Evolutionary conservation across 2,797 vertebrate genomes (phyloP), one percentile per base, ranked within the genome.

Genomic region (Chromis chromis): DNA sequence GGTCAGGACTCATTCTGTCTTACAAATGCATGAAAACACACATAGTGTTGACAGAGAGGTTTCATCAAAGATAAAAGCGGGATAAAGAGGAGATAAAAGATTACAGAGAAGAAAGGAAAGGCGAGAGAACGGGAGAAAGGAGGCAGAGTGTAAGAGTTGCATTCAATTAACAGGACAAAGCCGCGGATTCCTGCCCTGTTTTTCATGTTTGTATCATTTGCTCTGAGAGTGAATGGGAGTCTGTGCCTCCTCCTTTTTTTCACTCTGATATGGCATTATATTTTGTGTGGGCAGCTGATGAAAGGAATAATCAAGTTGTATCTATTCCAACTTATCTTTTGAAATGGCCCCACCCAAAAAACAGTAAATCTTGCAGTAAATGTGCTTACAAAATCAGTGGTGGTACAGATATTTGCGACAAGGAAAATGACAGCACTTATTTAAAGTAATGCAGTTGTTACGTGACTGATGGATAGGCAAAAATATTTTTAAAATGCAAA

Each of bases 51-150:
- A 87, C 68, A 76, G 76, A 83, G 82, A 66, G 66, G 78, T 66
- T 76, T 94, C 88, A 86, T 93, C 91, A 92, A 91, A 92, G 87
- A 71, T 11, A 86, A 81, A 83, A 88, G 85, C 68, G 9, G 70
- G 62, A 84, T 74, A 72, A 69, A 77, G 25, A 81, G 24, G 55
- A 69, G 46, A 76, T 58, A 88, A 86, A 19, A 76, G 60, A 68
- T 58, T 33, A 68, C 42, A 10, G 25, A 28, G 44, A 65, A 70
- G 42, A 77, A 86, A 82, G 65, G n/a, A 60, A 9, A 56, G 39
- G 16, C 14, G 17, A 60, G 70, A 53, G 62, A 57, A 19, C 10
- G 5, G 25, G 13, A 71, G 62, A 74, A 76, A 73, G 19, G 21
- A 49, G 60, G 50, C 4, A 4, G 39, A 69, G 44, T 39, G 74